These are phyloP conservation scores for Microtus richardsoni DNA, from an alignment of 2,113 vertebrate genomes.

Conservation along the genomic window DNA sequence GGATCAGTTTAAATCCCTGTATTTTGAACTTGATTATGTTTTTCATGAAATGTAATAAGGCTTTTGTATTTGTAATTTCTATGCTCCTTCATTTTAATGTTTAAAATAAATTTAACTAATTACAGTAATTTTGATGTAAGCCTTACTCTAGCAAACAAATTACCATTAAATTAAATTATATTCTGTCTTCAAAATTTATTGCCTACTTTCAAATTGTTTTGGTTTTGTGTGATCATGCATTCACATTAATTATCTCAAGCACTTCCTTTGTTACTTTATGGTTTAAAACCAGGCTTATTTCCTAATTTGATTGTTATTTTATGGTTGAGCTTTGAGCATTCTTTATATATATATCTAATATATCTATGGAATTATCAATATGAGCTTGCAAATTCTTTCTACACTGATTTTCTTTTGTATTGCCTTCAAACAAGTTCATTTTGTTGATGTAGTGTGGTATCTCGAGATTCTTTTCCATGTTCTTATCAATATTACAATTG, in stretches of 20 bases:
- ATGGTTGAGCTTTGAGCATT: not conserved
- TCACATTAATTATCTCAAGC: not conserved
- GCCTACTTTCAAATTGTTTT: not conserved
- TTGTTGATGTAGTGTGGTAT: not conserved
- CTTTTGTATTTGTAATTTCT: not conserved
- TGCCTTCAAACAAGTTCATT: not conserved
- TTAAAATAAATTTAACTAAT: slow-evolving; percentile 11
- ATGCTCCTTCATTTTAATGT: not conserved
- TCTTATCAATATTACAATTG: not conserved
- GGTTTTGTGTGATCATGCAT: not conserved
- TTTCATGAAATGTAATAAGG: not conserved
- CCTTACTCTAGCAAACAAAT: not conserved
- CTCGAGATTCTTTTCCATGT: not conserved
- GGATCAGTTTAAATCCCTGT: not conserved
- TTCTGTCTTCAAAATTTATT: slow-evolving; percentile 10
- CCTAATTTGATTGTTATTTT: slow-evolving; percentile 15
- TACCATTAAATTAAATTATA: slow-evolving; percentile 23
- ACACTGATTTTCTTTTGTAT: not conserved
- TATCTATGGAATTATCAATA: not conserved
- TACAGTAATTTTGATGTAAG: not conserved
- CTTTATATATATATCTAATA: not conserved
- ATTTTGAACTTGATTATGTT: slow-evolving; percentile 21
- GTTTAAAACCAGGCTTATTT: not conserved
- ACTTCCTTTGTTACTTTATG: not conserved
- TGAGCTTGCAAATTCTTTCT: not conserved